phyloP scores from a whole-genome alignment of 1,140 invertebrate species.

The Nymphalis io region DNA sequence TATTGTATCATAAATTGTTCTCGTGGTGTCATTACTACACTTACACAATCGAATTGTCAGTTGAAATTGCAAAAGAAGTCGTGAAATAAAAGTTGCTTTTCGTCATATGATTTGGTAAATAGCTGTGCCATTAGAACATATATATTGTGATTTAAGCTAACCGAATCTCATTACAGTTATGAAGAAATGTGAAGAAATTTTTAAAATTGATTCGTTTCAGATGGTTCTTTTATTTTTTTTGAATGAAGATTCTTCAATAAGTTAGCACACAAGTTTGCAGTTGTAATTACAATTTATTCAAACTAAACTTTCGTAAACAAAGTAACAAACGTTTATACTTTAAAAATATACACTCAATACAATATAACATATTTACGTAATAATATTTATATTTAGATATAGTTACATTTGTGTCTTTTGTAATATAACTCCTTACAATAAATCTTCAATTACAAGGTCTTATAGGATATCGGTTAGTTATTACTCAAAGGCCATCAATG shows the following conservation, averaged over 20 bases:
- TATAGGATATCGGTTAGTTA: conserved; percentile 13
- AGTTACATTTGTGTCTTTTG: conserved; percentile 16
- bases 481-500: conserved; percentile 15
- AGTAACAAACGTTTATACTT: no score
- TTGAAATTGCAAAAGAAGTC: conserved; percentile 62
- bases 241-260: neutral
- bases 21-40: conserved; percentile 58
- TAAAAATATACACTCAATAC: no score
- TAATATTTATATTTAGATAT: neutral
- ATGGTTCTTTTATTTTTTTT: neutral
- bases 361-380: no score
- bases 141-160: conserved; percentile 11
- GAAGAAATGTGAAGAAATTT: neutral
- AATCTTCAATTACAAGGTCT: conserved; percentile 25
- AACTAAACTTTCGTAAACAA: no score
- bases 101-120: conserved; percentile 56
- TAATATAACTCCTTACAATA: conserved; percentile 14
- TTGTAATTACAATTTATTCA: no score
- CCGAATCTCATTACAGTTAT: conserved; percentile 6
- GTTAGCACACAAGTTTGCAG: neutral
- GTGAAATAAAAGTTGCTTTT: conserved; percentile 63
- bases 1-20: conserved; percentile 46
- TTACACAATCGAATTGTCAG: conserved; percentile 70
- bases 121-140: conserved; percentile 18
- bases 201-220: conserved; percentile 1